Conservation (phyloP, 2,113 vertebrate species). For the Agapornis roseicollis region DNA sequence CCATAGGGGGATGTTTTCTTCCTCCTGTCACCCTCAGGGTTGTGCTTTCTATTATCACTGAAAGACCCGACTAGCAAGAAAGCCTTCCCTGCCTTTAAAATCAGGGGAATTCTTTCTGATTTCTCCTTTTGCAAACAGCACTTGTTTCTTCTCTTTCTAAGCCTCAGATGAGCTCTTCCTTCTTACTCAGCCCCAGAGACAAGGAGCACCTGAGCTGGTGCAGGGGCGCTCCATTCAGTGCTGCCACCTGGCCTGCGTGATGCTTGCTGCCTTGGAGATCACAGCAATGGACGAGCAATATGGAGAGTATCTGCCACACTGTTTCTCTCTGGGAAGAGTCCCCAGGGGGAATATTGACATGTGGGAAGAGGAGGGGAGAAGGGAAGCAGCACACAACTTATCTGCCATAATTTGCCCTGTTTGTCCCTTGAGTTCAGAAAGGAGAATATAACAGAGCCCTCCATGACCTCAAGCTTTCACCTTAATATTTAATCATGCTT, state of each 20-base stretch:
- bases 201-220: background rate
- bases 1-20: background rate
- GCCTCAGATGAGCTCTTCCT: background rate
- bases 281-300: accelerated
- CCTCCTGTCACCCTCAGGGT: background rate
- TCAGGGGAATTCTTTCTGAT: background rate
- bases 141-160: background rate
- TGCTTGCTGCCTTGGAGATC: background rate
- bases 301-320: background rate
- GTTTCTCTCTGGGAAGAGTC: background rate
- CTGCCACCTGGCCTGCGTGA: background rate
- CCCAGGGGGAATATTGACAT: background rate
- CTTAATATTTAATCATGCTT: slow-evolving; percentile 41
- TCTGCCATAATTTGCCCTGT: background rate
- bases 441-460: background rate
- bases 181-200: background rate
- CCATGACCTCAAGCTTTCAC: background rate
- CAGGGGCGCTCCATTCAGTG: accelerated
- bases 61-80: background rate
- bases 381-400: accelerated
- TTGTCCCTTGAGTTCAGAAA: background rate
- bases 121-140: background rate
- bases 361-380: background rate
- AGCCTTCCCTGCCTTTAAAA: background rate
- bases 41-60: background rate